Base-by-base conservation (phyloP, 2,888 invertebrate genomes). In the Eilema griseolum region DNA sequence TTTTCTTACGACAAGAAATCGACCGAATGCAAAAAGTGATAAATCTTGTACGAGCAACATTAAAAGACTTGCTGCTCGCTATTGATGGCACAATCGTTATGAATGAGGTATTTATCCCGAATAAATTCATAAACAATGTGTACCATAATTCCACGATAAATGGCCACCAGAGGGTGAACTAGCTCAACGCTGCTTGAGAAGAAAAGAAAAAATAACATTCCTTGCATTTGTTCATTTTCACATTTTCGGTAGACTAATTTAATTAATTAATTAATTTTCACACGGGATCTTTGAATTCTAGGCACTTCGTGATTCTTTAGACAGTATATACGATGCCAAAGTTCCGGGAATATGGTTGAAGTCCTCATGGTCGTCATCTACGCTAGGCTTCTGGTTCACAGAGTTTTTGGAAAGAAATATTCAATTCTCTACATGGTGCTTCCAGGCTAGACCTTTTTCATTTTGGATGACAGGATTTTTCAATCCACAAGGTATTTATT, bases 401-500 rank as follows among this genome's bases (percentile, higher is more conserved):
- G 98, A 98, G 90, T 95, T 98, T 65, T 88, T 98, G 73, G 98
- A 98, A 85, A 95, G 98, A 78, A 97, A 98, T 87, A 95, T 95
- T 23, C 98, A 98, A 91, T 98, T 98, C 88, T 94, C 96, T 8
- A 90, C 87, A 4, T 98, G 98, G 98, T 96, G 98, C 77, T 97
- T 96, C 86, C 92, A 92, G 61, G 96, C 96, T 0, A 96, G 98
- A 77, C 98, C 98, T 0, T 86, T 92, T 14, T 96, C 97, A 12
- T 98, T 98, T 90, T 98, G 98, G 98, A 98, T 98, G 98, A 98
- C 98, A 7, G 98, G 98, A 11, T 98, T 98, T 88, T 98, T 98
- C 84, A 98, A 98, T 94, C 98, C 98, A 31, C 61, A 61, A 61
- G 61, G 61, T 61, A 96, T 61, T 8, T 7, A 37, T 1, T n/a